Percentiles rank a stretch among this genome's conserved stretches.
Conservation (phyloP, 2,113 vertebrate genomes). For the Indicator maculatus region DNA sequence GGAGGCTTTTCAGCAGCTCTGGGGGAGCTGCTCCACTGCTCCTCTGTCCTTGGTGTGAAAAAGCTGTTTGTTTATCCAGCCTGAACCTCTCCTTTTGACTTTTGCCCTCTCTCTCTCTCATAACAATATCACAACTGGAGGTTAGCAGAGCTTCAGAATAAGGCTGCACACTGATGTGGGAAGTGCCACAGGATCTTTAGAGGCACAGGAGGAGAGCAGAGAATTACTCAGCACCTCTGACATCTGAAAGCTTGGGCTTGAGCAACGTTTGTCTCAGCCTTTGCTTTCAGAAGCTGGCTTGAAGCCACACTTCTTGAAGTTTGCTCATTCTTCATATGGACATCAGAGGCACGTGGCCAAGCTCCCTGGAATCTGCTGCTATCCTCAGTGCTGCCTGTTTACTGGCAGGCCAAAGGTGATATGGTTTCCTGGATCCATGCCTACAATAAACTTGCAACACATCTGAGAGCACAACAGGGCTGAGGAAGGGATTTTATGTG, state of each 20-base stretch:
- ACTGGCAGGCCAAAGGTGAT: slow-evolving; percentile 15
- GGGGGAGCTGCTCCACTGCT: background rate
- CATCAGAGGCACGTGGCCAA: slow-evolving; percentile 29
- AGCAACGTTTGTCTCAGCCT: slow-evolving; percentile 3
- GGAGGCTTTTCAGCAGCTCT: background rate
- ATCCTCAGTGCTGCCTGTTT: slow-evolving; percentile 15
- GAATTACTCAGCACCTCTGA: slow-evolving; percentile 24
- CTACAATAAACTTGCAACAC: slow-evolving; percentile 2
- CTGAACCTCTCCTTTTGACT: background rate
- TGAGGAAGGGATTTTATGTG: slow-evolving; percentile 29
- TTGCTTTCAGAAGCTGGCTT: slow-evolving; percentile 43
- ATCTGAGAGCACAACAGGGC: slow-evolving; percentile 38
- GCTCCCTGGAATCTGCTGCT: slow-evolving; percentile 16
- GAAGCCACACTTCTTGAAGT: slow-evolving; percentile 11
- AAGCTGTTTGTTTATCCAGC: background rate
- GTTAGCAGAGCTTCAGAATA: background rate
- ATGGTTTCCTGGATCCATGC: slow-evolving; percentile 17
- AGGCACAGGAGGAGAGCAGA: background rate
- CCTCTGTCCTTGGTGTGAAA: background rate
- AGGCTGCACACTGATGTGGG: background rate
- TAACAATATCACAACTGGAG: background rate
- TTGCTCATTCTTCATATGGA: slow-evolving; percentile 29
- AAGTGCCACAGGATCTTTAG: background rate
- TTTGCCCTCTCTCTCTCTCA: background rate
- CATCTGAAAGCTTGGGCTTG: slow-evolving; percentile 4